A percentile compares a stretch with the other conserved stretches of the same genome.
Evolutionary conservation across 2,113 vertebrate genomes (phyloP).

Genomic region (Tapirus terrestris): DNA sequence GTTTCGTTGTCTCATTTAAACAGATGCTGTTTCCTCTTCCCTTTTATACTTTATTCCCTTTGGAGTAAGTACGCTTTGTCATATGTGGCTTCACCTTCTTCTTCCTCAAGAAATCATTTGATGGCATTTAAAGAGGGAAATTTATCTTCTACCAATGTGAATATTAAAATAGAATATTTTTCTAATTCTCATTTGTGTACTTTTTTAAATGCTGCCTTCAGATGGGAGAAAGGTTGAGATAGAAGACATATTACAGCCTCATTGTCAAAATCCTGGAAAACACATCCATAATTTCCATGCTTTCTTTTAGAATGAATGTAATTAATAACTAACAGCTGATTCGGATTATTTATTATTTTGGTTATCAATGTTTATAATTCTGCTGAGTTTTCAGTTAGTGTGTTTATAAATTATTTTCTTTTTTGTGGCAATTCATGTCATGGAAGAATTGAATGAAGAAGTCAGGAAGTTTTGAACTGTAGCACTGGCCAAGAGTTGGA

Average conservation of each 20-base stretch:
- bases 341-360: background rate
- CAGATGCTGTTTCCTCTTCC: background rate
- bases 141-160: background rate
- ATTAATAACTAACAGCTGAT: background rate
- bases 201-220: background rate
- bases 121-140: background rate
- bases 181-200: background rate
- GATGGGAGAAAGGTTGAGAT: background rate
- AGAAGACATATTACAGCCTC: background rate
- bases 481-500: background rate
- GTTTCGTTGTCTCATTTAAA: background rate
- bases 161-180: background rate
- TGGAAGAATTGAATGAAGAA: conserved; percentile 7
- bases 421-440: background rate
- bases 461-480: background rate
- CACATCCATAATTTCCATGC: background rate
- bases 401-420: conserved; percentile 23
- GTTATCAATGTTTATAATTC: background rate
- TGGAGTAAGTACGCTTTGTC: background rate
- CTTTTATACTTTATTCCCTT: background rate
- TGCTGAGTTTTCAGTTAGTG: background rate
- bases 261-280: background rate
- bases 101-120: background rate
- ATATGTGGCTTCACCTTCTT: background rate
- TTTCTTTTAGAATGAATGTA: conserved; percentile 14